Percentiles rank a stretch among this genome's conserved stretches.
Conservation (phyloP, 2,888 invertebrate species). For the Melikaiella ostensackeni region DNA sequence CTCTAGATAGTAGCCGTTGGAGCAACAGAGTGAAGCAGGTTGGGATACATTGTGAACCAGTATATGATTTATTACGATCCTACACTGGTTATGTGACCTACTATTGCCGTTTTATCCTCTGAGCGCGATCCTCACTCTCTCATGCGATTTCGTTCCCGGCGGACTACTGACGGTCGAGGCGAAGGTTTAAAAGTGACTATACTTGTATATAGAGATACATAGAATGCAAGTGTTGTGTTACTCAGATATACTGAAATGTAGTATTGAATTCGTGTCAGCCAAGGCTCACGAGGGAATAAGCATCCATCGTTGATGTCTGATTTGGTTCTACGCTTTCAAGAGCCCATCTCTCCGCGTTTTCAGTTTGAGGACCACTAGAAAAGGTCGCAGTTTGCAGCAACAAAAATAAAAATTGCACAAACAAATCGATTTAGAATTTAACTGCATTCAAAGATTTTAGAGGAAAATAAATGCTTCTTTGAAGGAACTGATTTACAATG, state of each 20-base stretch:
- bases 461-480: too few relatives aligned
- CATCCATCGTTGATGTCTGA: constrained; percentile 21
- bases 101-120: constrained; percentile 33
- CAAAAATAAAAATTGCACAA: not conserved
- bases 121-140: constrained; percentile 14
- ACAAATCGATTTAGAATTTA: not conserved
- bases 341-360: not conserved
- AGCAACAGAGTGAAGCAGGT: constrained; percentile 1
- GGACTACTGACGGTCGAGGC: constrained; percentile 27
- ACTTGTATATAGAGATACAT: not conserved
- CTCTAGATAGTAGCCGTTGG: not conserved
- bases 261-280: constrained; percentile 23
- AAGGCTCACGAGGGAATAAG: constrained; percentile 22
- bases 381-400: not conserved
- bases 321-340: constrained; percentile 27
- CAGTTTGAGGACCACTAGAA: not conserved
- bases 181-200: constrained; percentile 25
- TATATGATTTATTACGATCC: constrained; percentile 36
- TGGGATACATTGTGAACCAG: constrained; percentile 2
- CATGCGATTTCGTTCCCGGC: constrained; percentile 26
- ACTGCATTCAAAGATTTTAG: not conserved
- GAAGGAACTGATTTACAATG: too few relatives aligned
- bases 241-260: constrained; percentile 14
- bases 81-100: constrained; percentile 31
- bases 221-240: constrained; percentile 8